Evolutionary conservation across 2,113 vertebrate species (phyloP).

Genomic region (Syngnathus typhle): DNA sequence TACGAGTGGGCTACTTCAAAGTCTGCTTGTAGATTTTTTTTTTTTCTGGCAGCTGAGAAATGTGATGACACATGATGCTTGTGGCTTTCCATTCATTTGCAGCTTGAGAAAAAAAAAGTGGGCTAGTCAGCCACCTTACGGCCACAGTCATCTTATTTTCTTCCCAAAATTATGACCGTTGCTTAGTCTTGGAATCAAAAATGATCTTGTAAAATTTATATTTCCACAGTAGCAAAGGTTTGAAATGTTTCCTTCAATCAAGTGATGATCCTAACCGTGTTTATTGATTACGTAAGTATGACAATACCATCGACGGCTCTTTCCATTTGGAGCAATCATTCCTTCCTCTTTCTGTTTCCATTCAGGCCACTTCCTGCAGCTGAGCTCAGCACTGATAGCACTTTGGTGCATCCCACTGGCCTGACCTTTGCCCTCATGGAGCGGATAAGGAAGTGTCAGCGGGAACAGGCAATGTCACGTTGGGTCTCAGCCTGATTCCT

Average conservation of each 20-base stretch:
- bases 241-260: background rate
- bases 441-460: conserved; percentile 66
- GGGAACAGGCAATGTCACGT: conserved; percentile 43
- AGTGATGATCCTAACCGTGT: conserved; percentile 5
- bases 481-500: conserved; percentile 40
- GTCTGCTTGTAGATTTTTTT: background rate
- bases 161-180: background rate
- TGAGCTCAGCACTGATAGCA: conserved; percentile 52
- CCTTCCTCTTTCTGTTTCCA: conserved; percentile 34
- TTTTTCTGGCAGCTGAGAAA: background rate
- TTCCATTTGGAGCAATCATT: conserved; percentile 27
- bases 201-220: background rate
- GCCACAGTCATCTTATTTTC: background rate
- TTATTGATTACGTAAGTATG: conserved; percentile 48
- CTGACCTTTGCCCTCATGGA: conserved; percentile 41
- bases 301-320: conserved; percentile 1
- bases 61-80: background rate
- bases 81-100: background rate
- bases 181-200: background rate
- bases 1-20: background rate
- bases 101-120: background rate
- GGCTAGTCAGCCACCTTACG: background rate
- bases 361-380: conserved; percentile 49
- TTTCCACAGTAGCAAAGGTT: background rate
- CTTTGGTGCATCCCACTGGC: conserved; percentile 21